Conservation (phyloP, 2,113 vertebrate species). For the Myodes glareolus region DNA sequence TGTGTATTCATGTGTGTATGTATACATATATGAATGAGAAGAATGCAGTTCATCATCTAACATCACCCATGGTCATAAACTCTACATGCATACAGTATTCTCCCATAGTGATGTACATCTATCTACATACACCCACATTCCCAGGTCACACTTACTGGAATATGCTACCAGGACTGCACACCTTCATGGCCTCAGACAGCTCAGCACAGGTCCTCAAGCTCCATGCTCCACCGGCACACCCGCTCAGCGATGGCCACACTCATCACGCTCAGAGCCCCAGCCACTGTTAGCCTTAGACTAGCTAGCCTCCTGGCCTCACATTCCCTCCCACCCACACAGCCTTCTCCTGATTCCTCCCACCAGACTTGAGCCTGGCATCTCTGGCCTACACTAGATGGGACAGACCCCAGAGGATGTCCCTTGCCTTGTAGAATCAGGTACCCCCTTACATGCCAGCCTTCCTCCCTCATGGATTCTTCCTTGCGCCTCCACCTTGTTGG, state of each 20-base stretch:
- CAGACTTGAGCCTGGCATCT: not conserved
- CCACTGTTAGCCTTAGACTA: not conserved
- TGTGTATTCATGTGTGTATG: not conserved
- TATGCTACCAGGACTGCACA: not conserved
- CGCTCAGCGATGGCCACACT: not conserved
- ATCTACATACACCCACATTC: not conserved
- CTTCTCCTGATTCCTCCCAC: not conserved
- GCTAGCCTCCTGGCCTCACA: not conserved
- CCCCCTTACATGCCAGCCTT: not conserved
- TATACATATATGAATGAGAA: not conserved
- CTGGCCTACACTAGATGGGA: not conserved
- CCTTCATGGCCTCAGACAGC: not conserved
- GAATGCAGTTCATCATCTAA: not conserved
- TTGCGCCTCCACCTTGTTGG: not conserved
- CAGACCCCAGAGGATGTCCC: not conserved
- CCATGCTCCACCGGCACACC: fast-evolving
- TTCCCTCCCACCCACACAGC: constrained; percentile 60
- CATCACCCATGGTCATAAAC: not conserved
- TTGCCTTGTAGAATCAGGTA: not conserved
- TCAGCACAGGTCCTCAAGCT: not conserved
- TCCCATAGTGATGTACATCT: not conserved
- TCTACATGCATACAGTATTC: not conserved
- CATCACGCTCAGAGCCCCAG: constrained; percentile 30
- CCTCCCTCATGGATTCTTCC: not conserved
- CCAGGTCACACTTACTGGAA: not conserved